phyloP scores from a whole-genome alignment of 2,797 vertebrate species.

The Cottoperca gobio region DNA sequence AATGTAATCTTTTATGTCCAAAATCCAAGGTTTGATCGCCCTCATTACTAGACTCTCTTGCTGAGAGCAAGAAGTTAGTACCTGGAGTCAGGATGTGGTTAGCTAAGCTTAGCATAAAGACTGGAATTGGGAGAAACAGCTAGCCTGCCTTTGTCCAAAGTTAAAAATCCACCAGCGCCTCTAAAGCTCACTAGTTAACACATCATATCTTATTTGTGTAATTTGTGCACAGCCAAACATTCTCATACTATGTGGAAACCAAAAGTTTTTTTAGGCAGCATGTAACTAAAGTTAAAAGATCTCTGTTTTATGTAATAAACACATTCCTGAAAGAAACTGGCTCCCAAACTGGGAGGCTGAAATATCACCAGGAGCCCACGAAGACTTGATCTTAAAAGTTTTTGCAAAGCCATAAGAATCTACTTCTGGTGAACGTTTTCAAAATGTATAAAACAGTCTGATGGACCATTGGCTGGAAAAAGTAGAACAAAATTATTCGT shows the following conservation, averaged over 20 bases:
- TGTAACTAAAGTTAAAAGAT: neutral
- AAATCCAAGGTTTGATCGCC: neutral
- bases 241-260: neutral
- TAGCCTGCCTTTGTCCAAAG: no score
- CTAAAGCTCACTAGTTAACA: no score
- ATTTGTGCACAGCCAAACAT: no score
- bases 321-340: neutral
- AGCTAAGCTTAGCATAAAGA: no score
- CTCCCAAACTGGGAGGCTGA: neutral
- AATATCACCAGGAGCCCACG: neutral
- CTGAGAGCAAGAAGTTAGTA: neutral
- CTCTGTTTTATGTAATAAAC: neutral
- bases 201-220: no score
- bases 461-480: neutral
- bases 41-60: neutral
- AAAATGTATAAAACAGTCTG: slow-evolving; percentile 3
- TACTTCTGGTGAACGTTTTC: neutral
- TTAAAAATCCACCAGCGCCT: no score
- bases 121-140: no score
- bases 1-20: no score
- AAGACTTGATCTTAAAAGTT: neutral
- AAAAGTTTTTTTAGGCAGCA: neutral
- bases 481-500: neutral
- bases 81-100: no score
- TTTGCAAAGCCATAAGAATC: no score